These are phyloP conservation scores for Tragelaphus scriptus DNA, from an alignment of 2,113 vertebrate genomes.

Conservation along the genomic window DNA sequence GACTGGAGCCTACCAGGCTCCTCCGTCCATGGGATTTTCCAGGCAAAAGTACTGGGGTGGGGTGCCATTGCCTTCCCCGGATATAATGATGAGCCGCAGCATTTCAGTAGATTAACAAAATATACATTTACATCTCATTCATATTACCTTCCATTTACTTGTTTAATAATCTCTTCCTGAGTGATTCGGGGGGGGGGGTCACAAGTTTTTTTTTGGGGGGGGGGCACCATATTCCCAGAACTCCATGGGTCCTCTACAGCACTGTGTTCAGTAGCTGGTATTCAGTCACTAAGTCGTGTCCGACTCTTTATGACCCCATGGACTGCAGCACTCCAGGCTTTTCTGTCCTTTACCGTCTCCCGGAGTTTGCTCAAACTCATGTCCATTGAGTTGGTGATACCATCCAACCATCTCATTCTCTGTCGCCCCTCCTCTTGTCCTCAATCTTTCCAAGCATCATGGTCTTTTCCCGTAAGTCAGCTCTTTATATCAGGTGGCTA, in stretches of 20 bases:
- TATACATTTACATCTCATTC: neutral
- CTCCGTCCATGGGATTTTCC: no score
- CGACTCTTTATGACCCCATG: neutral
- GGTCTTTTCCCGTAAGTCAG: accelerated
- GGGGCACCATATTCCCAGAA: neutral
- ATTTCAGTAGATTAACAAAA: neutral
- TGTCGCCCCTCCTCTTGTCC: neutral
- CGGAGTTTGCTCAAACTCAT: accelerated
- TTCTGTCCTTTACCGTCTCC: neutral
- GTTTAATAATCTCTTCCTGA: neutral
- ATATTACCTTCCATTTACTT: neutral
- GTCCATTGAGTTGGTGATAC: neutral
- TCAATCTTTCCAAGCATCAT: neutral
- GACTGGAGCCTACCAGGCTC: no score
- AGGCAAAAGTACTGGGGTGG: no score
- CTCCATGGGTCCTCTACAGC: neutral
- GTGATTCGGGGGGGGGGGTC: neutral
- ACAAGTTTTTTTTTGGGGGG: neutral
- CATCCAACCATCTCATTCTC: neutral
- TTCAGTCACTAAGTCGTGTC: neutral
- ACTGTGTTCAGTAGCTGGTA: neutral
- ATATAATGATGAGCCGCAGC: neutral
- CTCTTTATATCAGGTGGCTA: neutral
- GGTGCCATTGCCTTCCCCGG: no score
- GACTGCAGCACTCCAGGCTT: neutral